Base-by-base conservation (phyloP, 2,888 invertebrate genomes). In the Argynnis bischoffii region DNA sequence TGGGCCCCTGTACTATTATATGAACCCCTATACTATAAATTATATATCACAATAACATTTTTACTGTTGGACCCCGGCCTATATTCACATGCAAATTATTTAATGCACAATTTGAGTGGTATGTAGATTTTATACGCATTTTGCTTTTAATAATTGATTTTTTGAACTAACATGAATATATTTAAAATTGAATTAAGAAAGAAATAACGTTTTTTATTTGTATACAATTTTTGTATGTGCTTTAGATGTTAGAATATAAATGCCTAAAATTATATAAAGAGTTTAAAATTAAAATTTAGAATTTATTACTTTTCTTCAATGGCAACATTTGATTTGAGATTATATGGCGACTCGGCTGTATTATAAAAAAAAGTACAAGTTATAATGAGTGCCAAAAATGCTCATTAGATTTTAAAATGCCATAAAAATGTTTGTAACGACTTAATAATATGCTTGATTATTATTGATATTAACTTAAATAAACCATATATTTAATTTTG, bases 401-500 rank as follows among this genome's bases (percentile, higher is more conserved):
- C 13, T 48, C 5, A 26, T 47, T 18, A 13, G 35, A 55, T 11
- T 55, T 6, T 47, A 31, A 31, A 6, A 26, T 59, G 59, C 48
- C 16, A 59, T 59, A 59, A 13, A 59, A 59, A 59, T 26, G 13
- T 59, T 15, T 31, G 48, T 48, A 26, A 59, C 48, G 0, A 48
- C 15, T 48, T 6, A 47, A 15, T 6, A 47, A 15, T 57, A 48
- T 41, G 35, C 15, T 15, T 14, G 50, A 35, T 41, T n/a, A 46
- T 18, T 35, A n/a, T 16, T n/a, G 35, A 51, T 41, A 61, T 41
- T 54, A 31, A 41, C 35, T 2, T 41, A 55, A 68, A 64, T 68
- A 68, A 68, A 64, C 15, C 50, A 60, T 68, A 55, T 68, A 64
- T 48, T 55, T 50, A 46, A 64, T 50, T 53, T 66, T 66, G 61